A percentile compares a stretch with the other conserved stretches of the same genome.
These are phyloP conservation scores for Neomonachus schauinslandi DNA, from an alignment of 2,113 vertebrate species.

Conservation along the genomic window DNA sequence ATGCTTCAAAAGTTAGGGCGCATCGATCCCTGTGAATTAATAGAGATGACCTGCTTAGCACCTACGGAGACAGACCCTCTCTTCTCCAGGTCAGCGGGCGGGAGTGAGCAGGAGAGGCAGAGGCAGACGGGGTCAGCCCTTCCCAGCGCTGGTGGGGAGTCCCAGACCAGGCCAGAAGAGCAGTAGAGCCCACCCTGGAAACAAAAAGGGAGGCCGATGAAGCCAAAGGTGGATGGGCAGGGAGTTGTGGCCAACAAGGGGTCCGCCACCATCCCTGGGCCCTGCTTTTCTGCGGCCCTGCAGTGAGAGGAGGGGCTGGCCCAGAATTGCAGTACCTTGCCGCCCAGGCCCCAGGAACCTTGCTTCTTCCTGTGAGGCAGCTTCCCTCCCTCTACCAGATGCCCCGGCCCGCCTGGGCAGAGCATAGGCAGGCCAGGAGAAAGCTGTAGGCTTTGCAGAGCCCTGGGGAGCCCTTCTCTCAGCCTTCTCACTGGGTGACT, in stretches of 20 bases:
- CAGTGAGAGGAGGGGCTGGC: background rate
- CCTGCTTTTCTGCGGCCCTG: background rate
- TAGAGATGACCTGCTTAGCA: background rate
- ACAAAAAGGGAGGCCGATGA: background rate
- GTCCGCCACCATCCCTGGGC: background rate
- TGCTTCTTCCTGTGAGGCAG: background rate
- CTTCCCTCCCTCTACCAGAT: too few relatives aligned
- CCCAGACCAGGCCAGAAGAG: background rate
- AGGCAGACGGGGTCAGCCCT: background rate
- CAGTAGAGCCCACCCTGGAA: background rate
- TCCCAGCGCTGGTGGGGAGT: background rate
- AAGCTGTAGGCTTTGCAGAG: background rate
- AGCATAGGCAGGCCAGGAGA: background rate
- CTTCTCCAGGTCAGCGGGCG: background rate
- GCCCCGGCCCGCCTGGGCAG: background rate
- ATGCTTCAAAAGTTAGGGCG: background rate
- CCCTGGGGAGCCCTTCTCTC: background rate
- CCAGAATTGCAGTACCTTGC: background rate
- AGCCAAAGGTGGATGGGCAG: background rate
- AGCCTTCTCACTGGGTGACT: background rate
- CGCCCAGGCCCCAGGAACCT: background rate
- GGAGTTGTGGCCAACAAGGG: background rate
- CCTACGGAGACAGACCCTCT: background rate
- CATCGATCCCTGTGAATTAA: background rate
- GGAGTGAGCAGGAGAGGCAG: background rate